phyloP scores from a whole-genome alignment of 2,797 vertebrate species.

The Sebastes elongatus region DNA sequence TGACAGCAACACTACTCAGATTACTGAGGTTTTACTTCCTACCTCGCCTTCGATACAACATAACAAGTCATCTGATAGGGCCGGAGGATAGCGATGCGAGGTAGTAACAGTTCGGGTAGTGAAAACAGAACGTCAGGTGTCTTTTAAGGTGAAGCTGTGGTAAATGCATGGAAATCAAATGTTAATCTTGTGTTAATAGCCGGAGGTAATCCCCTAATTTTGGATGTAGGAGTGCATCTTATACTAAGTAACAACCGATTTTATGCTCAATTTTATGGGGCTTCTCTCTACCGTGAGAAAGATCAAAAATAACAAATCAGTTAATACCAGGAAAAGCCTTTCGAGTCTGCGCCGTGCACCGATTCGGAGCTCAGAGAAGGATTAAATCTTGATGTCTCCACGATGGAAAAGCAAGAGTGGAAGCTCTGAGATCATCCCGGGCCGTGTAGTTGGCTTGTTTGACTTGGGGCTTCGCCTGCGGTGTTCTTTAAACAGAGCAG shows the following conservation, averaged over 20 bases:
- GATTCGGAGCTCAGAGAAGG: neutral
- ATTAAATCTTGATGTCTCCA: conserved; percentile 13
- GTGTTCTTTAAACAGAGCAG: conserved; percentile 64
- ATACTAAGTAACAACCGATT: neutral
- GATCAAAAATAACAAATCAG: neutral
- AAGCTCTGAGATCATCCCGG: conserved; percentile 46
- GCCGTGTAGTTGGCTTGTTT: conserved; percentile 43
- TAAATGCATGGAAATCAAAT: neutral
- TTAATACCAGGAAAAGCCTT: neutral
- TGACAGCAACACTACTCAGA: conserved; percentile 41
- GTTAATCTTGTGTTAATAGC: neutral
- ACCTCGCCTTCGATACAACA: conserved; percentile 12
- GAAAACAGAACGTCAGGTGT: neutral
- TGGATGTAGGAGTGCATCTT: neutral
- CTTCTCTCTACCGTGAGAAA: neutral
- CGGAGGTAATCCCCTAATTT: neutral
- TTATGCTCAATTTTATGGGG: neutral
- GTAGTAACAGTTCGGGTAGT: neutral
- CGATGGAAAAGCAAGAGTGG: neutral
- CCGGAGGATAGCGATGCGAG: neutral
- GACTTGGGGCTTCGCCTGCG: conserved; percentile 56
- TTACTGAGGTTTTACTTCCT: conserved; percentile 59
- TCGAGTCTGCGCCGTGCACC: neutral
- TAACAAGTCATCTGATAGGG: conserved; percentile 37
- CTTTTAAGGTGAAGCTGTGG: conserved; percentile 3